Evolutionary conservation across 2,113 vertebrate species (phyloP), one percentile per base, ranked within the genome.

Genomic region (Cyprinodon brontotheroides): DNA sequence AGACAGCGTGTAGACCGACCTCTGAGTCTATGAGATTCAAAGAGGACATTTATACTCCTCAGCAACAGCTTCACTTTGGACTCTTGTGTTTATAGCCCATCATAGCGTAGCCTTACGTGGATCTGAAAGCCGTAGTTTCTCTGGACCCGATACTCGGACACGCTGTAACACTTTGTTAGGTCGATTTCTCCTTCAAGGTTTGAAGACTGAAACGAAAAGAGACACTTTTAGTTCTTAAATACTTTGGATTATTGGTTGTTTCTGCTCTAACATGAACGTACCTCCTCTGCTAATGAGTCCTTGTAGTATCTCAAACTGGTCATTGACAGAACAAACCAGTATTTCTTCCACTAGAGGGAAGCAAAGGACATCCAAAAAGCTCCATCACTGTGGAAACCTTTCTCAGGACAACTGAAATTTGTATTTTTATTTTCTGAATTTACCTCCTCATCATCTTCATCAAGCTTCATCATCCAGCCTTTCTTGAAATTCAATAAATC

Each of bases 401-500:
- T 70, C 4, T 9, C 43, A 45, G 4, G 10, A 1, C 0, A 22
- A 29, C 11, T 5, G 0, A 0, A 11, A 53, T 38, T 14, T 5
- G 1, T 13, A 12, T 22, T 7, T 36, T 8, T 48, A 2, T 9
- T 41, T 86, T 80, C 15, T 53, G 50, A 20, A 8, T 9, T n/a
- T 57, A 57, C 50, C 50, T 93, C 93, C 89, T 92, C 85, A 3
- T 87, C 78, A 20, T 82, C 68, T 40, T 80, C 72, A 68, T 93
- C 83, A 78, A 93, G 40, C 39, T 91, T 93, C 38, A 93, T 81
- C 91, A 94, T 89, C 93, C 93, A 93, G 20, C 93, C 93, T 84
- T 94, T 94, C 73, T 93, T 93, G 73, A 93, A 92, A 82, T 93
- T 93, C n/a, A 93, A 83, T 64, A 94, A 74, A 80, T 93, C 93